phyloP scores from a whole-genome alignment of 2,888 invertebrate genomes.

The Osmoderma eremita region DNA sequence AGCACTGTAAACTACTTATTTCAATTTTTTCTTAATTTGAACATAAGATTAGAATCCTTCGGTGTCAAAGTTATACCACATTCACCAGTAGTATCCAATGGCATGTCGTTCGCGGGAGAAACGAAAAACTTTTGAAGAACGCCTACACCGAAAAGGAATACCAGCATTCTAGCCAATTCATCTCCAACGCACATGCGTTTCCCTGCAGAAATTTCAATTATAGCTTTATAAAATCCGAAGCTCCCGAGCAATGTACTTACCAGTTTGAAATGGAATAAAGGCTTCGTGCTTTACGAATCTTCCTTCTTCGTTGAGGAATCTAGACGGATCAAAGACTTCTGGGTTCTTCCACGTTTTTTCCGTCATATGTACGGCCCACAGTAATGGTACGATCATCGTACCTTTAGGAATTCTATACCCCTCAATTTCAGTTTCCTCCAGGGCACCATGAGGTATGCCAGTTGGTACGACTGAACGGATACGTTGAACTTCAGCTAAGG shows the following conservation, averaged over 20 bases:
- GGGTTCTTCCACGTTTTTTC: slow-evolving; percentile 74
- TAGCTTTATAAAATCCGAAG: no score
- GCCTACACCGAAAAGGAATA: slow-evolving; percentile 72
- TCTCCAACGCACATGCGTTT: slow-evolving; percentile 89
- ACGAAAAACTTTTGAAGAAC: slow-evolving; percentile 71
- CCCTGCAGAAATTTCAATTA: slow-evolving; percentile 65
- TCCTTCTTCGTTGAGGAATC: slow-evolving; percentile 76
- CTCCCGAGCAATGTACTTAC: slow-evolving; percentile 62
- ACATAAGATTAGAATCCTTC: slow-evolving; percentile 66
- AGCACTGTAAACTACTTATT: background rate
- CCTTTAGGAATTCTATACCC: slow-evolving; percentile 75
- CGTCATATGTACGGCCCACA: slow-evolving; percentile 85
- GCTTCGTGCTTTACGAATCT: slow-evolving; percentile 71
- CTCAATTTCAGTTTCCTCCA: slow-evolving; percentile 62
- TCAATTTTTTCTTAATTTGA: slow-evolving; percentile 48
- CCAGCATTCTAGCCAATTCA: slow-evolving; percentile 79
- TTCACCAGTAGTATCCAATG: slow-evolving; percentile 73
- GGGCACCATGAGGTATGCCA: slow-evolving; percentile 85
- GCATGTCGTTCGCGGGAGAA: slow-evolving; percentile 57
- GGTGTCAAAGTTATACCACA: slow-evolving; percentile 82
- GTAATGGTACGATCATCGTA: slow-evolving; percentile 80
- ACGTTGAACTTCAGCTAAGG: slow-evolving; percentile 81
- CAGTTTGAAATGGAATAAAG: slow-evolving; percentile 86
- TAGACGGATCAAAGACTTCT: slow-evolving; percentile 72
- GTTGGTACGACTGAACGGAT: slow-evolving; percentile 82